phyloP scores from a whole-genome alignment of 2,888 invertebrate genomes.

The Drosophila nr. medialis region DNA sequence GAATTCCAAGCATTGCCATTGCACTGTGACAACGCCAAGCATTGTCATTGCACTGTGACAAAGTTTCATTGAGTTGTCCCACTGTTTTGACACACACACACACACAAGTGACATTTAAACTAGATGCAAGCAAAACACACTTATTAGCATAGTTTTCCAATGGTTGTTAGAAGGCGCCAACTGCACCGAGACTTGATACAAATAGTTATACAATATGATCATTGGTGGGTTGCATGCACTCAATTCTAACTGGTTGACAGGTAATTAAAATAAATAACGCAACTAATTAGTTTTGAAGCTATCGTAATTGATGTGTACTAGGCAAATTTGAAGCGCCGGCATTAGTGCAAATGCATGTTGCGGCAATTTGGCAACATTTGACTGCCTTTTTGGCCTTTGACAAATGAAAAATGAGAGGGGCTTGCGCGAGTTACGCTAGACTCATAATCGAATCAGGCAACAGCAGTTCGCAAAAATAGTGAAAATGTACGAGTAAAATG shows the following conservation, averaged over 20 bases:
- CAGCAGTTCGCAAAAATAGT: slow-evolving; percentile 29
- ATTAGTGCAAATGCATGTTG: slow-evolving; percentile 39
- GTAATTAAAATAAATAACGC: slow-evolving; percentile 74
- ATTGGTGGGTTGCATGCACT: slow-evolving; percentile 1
- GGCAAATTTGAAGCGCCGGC: slow-evolving; percentile 36
- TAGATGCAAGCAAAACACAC: slow-evolving; percentile 54
- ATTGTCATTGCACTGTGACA: neutral
- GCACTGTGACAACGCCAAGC: neutral
- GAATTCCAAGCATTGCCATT: neutral
- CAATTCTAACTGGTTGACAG: slow-evolving; percentile 55
- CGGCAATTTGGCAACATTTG: slow-evolving; percentile 20
- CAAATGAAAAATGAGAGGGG: slow-evolving; percentile 11
- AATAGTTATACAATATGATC: slow-evolving; percentile 9
- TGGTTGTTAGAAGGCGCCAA: slow-evolving; percentile 54
- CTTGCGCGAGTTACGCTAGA: slow-evolving; percentile 14
- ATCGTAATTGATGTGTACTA: slow-evolving; percentile 67
- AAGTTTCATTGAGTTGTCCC: slow-evolving; percentile 27
- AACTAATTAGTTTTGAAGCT: slow-evolving; percentile 69
- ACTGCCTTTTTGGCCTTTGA: neutral
- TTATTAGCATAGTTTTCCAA: slow-evolving; percentile 65
- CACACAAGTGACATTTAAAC: slow-evolving; percentile 57
- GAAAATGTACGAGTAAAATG: slow-evolving; percentile 60
- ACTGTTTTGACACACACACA: slow-evolving; percentile 32
- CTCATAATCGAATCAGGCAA: slow-evolving; percentile 42
- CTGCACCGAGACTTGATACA: slow-evolving; percentile 60